These are phyloP conservation scores for Pongo pygmaeus DNA, from an alignment of 2,113 vertebrate genomes.

Conservation along the genomic window DNA sequence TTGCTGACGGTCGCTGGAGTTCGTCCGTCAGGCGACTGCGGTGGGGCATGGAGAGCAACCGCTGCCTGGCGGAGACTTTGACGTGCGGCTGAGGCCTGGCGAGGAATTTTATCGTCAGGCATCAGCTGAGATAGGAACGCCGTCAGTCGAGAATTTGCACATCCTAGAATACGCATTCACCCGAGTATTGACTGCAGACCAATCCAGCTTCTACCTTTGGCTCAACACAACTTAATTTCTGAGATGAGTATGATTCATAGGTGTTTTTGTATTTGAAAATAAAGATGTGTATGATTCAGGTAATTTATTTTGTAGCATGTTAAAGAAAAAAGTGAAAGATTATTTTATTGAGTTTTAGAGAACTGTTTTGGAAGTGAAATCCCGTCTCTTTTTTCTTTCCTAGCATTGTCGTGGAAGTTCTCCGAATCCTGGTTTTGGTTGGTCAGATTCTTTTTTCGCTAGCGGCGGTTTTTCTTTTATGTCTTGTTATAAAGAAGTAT, in stretches of 20 bases:
- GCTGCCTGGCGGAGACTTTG: not conserved
- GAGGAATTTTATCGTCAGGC: not conserved
- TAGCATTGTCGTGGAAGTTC: slow-evolving; percentile 86
- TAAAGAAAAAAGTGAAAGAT: not conserved
- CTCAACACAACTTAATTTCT: not conserved
- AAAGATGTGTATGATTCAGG: not conserved
- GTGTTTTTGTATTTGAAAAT: not conserved
- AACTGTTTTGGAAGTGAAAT: slow-evolving; percentile 16
- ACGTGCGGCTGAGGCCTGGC: not conserved
- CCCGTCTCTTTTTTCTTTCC: slow-evolving; percentile 61
- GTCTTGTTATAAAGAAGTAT: slow-evolving; percentile 90
- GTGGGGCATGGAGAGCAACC: too few species aligned
- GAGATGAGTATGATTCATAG: not conserved
- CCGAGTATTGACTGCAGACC: not conserved
- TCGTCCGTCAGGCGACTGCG: too few species aligned
- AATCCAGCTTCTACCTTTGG: not conserved
- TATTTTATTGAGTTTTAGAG: not conserved
- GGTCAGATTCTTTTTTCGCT: slow-evolving; percentile 92
- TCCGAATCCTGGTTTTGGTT: slow-evolving; percentile 89
- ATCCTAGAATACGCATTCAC: not conserved
- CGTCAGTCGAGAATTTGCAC: not conserved
- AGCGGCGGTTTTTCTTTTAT: slow-evolving; percentile 91
- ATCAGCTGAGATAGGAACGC: not conserved
- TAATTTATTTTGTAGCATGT: not conserved
- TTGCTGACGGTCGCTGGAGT: not conserved